Base-by-base conservation (phyloP, 2,797 vertebrate species). In the Halcyon badia region DNA sequence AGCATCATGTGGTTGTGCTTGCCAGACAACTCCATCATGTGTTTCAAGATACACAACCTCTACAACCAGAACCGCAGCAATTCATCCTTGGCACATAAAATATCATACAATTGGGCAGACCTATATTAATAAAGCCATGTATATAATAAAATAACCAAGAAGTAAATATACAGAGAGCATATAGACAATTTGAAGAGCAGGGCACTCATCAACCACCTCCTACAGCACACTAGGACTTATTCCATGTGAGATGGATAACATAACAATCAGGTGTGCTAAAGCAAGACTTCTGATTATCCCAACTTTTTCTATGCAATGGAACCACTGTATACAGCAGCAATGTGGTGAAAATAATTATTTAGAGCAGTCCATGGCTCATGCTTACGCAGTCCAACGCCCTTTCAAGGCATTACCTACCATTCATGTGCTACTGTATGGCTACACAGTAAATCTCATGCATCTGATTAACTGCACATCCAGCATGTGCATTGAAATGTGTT, bases 401-500 rank as follows among this genome's bases (percentile, higher is more conserved):
- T 46, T 54, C 54, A 76, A 10, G 17, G 56, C 1, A 0, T 46
- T n/a, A 87, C 24, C 35, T 44, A 42, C 64, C 14, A 49, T 31
- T 42, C 35, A 48, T 1, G 4, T n/a, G 26, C 16, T 54, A 26
- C n/a, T 18, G 7, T 5, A 80, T 8, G 30, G 26, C n/a, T 85
- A 48, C 11, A 5, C 21, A 62, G 35, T 17, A 51, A 39, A 54
- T 20, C 30, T 2, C 26, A 37, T 1, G 13, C 15, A 56, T n/a
- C 57, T 37, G 41, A 70, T 41, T 14, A 87, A 68, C 31, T 26
- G n/a, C 28, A 62, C 17, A 46, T 30, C 22, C 61, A 64, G 35
- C 19, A 64, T 0, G 0, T 30, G 28, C 52, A 71, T 33, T 37
- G 60, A 64, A 81, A 75, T 3, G 0, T 17, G n/a, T 30, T 58